phyloP scores from a whole-genome alignment of 2,113 vertebrate genomes.

The Meleagris gallopavo region DNA sequence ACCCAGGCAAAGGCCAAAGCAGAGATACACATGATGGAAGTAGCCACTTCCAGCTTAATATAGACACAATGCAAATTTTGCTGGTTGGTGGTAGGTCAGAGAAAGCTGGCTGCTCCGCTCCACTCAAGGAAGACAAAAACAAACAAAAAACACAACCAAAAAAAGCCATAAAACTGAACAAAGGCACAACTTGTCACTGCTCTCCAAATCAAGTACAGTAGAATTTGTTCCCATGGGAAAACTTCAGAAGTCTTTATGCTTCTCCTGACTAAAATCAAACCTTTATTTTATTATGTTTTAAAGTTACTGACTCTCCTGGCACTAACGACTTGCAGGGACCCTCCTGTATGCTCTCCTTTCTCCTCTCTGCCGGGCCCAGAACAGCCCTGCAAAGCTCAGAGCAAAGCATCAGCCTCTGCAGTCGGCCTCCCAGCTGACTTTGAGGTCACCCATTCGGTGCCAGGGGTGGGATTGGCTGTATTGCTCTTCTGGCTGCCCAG shows the following conservation, averaged over 20 bases:
- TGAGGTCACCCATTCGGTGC: background rate
- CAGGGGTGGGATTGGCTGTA: accelerated
- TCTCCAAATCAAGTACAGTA: background rate
- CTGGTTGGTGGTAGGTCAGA: background rate
- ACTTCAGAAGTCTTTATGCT: background rate
- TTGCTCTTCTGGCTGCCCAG: background rate
- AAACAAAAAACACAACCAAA: background rate
- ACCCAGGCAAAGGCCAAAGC: background rate
- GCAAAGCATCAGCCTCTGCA: background rate
- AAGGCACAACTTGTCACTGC: background rate
- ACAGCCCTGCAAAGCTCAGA: accelerated
- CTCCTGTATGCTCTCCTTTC: accelerated
- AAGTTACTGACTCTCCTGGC: background rate
- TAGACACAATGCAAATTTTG: background rate
- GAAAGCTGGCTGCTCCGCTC: background rate
- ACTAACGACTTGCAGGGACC: background rate
- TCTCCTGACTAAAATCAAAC: background rate
- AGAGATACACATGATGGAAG: background rate
- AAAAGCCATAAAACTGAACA: background rate
- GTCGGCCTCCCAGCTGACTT: background rate
- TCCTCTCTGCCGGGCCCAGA: background rate
- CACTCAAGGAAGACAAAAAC: background rate
- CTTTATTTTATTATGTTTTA: background rate
- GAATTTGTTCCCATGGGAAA: background rate
- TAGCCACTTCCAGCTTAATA: background rate